These are phyloP conservation scores for Erpetoichthys calabaricus DNA, from an alignment of 2,797 vertebrate species.

Conservation along the genomic window DNA sequence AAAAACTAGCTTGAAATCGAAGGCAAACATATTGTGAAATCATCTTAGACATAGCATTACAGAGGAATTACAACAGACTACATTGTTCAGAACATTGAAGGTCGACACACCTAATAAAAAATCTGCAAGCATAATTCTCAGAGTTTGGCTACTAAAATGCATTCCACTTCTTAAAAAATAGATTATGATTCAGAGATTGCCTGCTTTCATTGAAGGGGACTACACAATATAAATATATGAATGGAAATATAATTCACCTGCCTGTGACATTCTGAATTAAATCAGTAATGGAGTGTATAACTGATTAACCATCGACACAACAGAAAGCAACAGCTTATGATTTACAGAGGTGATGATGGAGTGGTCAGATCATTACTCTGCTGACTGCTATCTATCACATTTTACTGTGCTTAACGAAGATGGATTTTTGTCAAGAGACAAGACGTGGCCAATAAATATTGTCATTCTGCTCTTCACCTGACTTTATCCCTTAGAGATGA, in stretches of 20 bases:
- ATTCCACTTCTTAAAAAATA: not conserved
- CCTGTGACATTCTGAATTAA: slow-evolving; percentile 52
- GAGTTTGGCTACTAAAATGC: not conserved
- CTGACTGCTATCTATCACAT: slow-evolving; percentile 61
- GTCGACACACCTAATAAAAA: no score
- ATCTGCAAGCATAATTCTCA: no score
- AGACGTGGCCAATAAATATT: slow-evolving; percentile 51
- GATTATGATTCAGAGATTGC: slow-evolving; percentile 27
- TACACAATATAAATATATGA: slow-evolving; percentile 55
- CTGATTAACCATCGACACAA: slow-evolving; percentile 63
- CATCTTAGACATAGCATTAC: no score
- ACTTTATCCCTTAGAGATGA: slow-evolving; percentile 40
- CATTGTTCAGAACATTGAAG: no score
- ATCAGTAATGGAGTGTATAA: slow-evolving; percentile 55
- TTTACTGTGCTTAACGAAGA: slow-evolving; percentile 66
- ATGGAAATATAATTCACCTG: slow-evolving; percentile 53
- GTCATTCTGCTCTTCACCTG: slow-evolving; percentile 54
- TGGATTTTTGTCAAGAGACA: slow-evolving; percentile 44
- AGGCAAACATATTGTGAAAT: no score
- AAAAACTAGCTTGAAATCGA: no score
- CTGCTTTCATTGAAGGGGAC: slow-evolving; percentile 43
- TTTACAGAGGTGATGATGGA: slow-evolving; percentile 51
- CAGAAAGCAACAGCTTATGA: slow-evolving; percentile 56
- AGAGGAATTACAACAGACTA: no score
- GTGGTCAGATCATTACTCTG: slow-evolving; percentile 59